These are phyloP conservation scores for Alitta virens DNA, from an alignment of 2,888 invertebrate species.

Conservation along the genomic window DNA sequence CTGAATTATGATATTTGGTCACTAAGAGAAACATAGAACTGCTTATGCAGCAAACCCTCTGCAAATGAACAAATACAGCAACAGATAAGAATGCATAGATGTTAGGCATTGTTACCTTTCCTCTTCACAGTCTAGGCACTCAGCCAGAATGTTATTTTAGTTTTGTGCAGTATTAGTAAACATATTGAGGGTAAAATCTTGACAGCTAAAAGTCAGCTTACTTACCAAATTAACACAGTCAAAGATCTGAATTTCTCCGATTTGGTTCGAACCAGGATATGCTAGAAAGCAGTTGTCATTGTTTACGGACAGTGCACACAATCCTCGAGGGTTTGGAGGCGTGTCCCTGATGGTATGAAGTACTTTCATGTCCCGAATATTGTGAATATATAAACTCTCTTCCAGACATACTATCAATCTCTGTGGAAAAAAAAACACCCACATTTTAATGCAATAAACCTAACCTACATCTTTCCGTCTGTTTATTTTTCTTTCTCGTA, in stretches of 20 bases:
- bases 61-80: too few species aligned
- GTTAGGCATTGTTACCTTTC: too few species aligned
- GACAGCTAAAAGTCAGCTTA: constrained; percentile 18
- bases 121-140: too few species aligned
- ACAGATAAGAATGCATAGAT: too few species aligned
- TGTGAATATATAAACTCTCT: constrained; percentile 96
- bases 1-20: too few species aligned
- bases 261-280: constrained; percentile 90
- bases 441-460: constrained; percentile 19
- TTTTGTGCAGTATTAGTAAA: too few species aligned
- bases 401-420: constrained; percentile 95
- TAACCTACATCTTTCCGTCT: neutral
- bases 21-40: too few species aligned
- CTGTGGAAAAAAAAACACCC: constrained; percentile 61
- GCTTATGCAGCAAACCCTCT: too few species aligned
- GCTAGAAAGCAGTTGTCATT: constrained; percentile 92
- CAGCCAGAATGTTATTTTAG: too few species aligned
- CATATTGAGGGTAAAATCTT: too few species aligned
- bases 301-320: constrained; percentile 85
- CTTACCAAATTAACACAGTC: constrained; percentile 84
- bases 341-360: constrained; percentile 97
- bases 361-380: constrained; percentile 95
- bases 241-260: constrained; percentile 94
- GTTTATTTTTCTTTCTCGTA: too few species aligned
- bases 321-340: constrained; percentile 88